These are phyloP conservation scores for Tolmerus cingulatus DNA, from an alignment of 2,888 invertebrate species.

Conservation along the genomic window DNA sequence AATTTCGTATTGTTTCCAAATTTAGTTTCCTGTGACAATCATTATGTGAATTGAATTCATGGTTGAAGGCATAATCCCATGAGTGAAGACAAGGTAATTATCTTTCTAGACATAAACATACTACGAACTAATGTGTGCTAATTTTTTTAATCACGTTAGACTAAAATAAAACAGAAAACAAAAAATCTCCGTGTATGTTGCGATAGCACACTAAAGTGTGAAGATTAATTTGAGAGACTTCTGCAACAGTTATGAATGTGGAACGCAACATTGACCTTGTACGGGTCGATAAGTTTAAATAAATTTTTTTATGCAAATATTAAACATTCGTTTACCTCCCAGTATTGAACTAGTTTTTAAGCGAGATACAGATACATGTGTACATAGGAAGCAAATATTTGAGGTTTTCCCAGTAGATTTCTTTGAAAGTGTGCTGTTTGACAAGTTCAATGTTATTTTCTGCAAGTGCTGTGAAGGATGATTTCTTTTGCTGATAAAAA, in stretches of 20 bases:
- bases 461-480: neutral
- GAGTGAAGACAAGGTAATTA: neutral
- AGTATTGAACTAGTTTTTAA: neutral
- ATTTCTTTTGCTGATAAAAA: neutral
- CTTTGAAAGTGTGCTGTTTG: neutral
- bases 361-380: neutral
- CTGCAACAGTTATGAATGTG: neutral
- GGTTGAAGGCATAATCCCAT: neutral
- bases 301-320: neutral
- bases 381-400: neutral
- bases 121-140: neutral
- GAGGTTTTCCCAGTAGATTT: neutral
- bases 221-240: neutral
- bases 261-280: neutral
- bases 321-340: neutral
- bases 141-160: neutral
- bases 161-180: neutral
- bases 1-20: neutral
- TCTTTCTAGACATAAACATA: neutral
- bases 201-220: neutral
- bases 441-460: neutral
- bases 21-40: neutral
- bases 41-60: neutral
- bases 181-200: neutral
- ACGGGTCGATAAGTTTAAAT: neutral